Percentiles rank a stretch among this genome's conserved stretches.
phyloP scores from a whole-genome alignment of 2,113 vertebrate species.

The Pseudorectes ferrugineus region DNA sequence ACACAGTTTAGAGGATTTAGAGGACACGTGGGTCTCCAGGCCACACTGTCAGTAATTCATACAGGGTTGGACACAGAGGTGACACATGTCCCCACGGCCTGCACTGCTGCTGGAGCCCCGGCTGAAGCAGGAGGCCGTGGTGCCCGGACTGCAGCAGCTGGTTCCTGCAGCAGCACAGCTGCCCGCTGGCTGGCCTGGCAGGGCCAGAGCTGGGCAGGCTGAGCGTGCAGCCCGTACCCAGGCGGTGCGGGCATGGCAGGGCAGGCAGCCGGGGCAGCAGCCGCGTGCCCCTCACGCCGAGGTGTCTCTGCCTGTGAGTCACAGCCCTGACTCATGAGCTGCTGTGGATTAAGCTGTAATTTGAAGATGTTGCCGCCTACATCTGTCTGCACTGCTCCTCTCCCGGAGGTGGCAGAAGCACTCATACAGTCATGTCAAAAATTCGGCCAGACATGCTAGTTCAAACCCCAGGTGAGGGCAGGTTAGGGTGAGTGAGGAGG shows the following conservation, averaged over 20 bases:
- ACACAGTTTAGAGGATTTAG: background rate
- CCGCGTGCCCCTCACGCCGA: background rate
- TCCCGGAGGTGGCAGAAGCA: conserved; percentile 38
- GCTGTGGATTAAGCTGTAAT: conserved; percentile 3
- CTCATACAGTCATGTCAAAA: background rate
- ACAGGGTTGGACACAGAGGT: rapidly evolving
- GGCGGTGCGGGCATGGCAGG: background rate
- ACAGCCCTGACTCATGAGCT: conserved; percentile 16
- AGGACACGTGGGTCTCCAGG: background rate
- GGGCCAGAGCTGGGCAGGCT: rapidly evolving
- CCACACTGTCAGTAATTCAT: background rate
- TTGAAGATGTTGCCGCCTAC: conserved; percentile 20
- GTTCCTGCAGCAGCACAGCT: rapidly evolving
- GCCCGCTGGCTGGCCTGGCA: rapidly evolving
- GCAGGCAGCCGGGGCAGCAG: background rate
- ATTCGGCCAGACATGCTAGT: background rate
- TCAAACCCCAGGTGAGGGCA: background rate
- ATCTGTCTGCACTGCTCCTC: background rate
- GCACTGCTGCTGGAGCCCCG: rapidly evolving
- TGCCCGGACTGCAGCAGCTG: background rate
- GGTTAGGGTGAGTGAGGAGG: background rate
- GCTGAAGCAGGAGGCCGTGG: background rate
- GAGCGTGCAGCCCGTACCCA: background rate
- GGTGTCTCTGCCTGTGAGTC: background rate
- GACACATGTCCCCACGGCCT: rapidly evolving